These are phyloP conservation scores for Drosophila diplacantha DNA, from an alignment of 2,888 invertebrate species.

Conservation along the genomic window DNA sequence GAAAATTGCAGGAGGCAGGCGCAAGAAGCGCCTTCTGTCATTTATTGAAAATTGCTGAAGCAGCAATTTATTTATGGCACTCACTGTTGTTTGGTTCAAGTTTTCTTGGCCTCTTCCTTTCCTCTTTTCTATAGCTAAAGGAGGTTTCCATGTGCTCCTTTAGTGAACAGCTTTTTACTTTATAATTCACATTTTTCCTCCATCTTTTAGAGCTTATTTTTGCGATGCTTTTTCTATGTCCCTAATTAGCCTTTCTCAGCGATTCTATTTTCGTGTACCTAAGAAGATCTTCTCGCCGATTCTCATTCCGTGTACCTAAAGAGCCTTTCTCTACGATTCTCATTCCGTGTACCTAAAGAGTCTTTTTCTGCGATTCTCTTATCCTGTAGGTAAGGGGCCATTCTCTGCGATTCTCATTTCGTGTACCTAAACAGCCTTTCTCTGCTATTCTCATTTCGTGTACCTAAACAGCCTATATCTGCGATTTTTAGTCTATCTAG, in stretches of 20 bases:
- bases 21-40: slow-evolving; percentile 20
- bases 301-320: background rate
- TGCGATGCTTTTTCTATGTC: too few relatives aligned
- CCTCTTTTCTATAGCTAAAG: background rate
- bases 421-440: too few relatives aligned
- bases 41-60: slow-evolving; percentile 60
- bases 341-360: background rate
- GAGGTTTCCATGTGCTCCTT: background rate
- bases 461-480: background rate
- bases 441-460: background rate
- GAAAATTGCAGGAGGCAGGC: background rate
- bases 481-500: too few relatives aligned
- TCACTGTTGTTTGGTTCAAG: slow-evolving; percentile 33
- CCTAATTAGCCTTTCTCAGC: background rate
- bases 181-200: too few relatives aligned
- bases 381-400: too few relatives aligned
- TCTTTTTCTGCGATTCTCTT: background rate
- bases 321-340: background rate
- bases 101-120: background rate
- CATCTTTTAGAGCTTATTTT: background rate
- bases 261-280: background rate
- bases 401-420: background rate
- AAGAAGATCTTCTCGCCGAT: too few relatives aligned
- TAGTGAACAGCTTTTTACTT: background rate
- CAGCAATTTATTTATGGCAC: slow-evolving; percentile 63